These are phyloP conservation scores for Cepaea nemoralis DNA, from an alignment of 1,140 invertebrate species.

Conservation along the genomic window DNA sequence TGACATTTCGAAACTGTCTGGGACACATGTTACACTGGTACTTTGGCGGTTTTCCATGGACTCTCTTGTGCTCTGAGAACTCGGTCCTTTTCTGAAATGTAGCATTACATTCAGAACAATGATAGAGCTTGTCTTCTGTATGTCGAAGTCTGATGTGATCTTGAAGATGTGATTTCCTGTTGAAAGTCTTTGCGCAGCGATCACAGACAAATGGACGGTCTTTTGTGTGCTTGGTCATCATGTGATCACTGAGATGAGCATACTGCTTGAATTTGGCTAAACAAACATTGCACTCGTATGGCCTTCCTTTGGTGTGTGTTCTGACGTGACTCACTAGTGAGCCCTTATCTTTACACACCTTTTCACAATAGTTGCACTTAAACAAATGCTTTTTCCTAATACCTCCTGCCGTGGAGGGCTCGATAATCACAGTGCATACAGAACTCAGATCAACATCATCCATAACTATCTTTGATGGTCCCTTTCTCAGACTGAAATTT, in stretches of 20 bases:
- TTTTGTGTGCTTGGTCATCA: slow-evolving; percentile 32
- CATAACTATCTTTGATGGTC: slow-evolving; percentile 33
- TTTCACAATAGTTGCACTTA: slow-evolving; percentile 32
- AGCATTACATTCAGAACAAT: slow-evolving; percentile 20
- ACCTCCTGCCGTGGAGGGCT: slow-evolving; percentile 32
- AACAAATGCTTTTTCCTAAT: slow-evolving; percentile 31
- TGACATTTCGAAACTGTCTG: slow-evolving; percentile 30
- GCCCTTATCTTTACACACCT: slow-evolving; percentile 32
- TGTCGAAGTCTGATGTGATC: slow-evolving; percentile 33
- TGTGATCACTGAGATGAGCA: slow-evolving; percentile 35
- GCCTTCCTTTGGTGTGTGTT: slow-evolving; percentile 31
- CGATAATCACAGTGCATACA: slow-evolving; percentile 27
- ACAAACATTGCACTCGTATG: slow-evolving; percentile 32
- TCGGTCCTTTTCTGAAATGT: slow-evolving; percentile 33
- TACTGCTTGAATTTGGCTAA: slow-evolving; percentile 34
- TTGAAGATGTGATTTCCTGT: slow-evolving; percentile 28
- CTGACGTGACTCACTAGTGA: slow-evolving; percentile 31
- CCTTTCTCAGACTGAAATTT: slow-evolving; percentile 25
- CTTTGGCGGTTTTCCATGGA: slow-evolving; percentile 22
- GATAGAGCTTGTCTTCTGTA: slow-evolving; percentile 35
- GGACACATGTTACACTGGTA: slow-evolving; percentile 37
- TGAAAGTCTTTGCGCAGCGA: slow-evolving; percentile 31
- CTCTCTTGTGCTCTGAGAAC: slow-evolving; percentile 27
- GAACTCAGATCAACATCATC: slow-evolving; percentile 25
- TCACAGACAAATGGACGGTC: slow-evolving; percentile 36